Evolutionary conservation across 2,113 vertebrate species (phyloP).

Genomic region (Heterotis niloticus): DNA sequence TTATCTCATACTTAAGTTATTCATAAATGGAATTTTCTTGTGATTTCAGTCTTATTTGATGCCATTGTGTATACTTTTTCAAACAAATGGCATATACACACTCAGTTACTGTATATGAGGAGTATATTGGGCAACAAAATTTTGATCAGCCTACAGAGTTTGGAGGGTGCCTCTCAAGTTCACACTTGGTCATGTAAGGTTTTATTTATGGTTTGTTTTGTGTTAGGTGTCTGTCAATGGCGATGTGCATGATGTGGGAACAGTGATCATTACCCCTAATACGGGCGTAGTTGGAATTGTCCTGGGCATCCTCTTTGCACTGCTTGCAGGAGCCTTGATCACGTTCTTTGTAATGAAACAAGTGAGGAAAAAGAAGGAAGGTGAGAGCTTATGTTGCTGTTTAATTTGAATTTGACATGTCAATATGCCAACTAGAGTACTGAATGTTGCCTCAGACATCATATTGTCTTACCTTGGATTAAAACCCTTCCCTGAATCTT

Average conservation of each 20-base stretch:
- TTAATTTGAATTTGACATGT: too few relatives aligned
- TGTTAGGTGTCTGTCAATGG: conserved; percentile 68
- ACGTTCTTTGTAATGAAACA: conserved; percentile 55
- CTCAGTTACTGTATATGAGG: background rate
- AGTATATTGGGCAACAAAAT: background rate
- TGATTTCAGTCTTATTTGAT: too few relatives aligned
- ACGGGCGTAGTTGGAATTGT: conserved; percentile 53
- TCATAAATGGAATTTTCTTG: too few relatives aligned
- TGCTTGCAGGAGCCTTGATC: conserved; percentile 57
- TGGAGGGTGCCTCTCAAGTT: background rate
- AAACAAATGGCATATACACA: background rate
- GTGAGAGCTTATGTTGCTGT: conserved; percentile 50
- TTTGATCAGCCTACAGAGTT: background rate
- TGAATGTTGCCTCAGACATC: too few relatives aligned
- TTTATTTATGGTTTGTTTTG: background rate
- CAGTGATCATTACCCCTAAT: conserved; percentile 55
- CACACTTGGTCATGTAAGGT: background rate
- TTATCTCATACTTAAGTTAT: too few relatives aligned
- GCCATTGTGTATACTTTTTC: too few relatives aligned
- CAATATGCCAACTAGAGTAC: too few relatives aligned
- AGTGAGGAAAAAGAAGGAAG: conserved; percentile 62
- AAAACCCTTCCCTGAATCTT: too few relatives aligned
- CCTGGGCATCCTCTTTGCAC: conserved; percentile 63
- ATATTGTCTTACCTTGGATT: too few relatives aligned
- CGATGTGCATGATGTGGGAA: conserved; percentile 59